Evolutionary conservation across 2,888 invertebrate species (phyloP).

Genomic region (Cyrtodaria siliqua): DNA sequence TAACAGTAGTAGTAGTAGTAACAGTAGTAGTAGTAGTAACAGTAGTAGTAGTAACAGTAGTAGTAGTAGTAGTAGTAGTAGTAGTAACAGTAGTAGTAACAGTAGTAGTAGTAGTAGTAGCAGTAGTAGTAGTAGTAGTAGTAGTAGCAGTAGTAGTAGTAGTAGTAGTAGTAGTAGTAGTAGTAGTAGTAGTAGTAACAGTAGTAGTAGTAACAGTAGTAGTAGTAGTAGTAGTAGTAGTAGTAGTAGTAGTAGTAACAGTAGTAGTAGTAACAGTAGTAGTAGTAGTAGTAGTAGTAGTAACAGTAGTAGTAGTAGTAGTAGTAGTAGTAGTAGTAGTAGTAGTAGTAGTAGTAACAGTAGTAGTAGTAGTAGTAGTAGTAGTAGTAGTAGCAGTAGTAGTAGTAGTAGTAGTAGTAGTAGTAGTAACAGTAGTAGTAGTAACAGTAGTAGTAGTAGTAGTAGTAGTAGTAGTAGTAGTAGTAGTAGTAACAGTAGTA

Average conservation of each 20-base stretch:
- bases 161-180: constrained; percentile 23
- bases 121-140: too few species aligned
- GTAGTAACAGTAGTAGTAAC: constrained; percentile 25
- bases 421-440: too few species aligned
- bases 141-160: constrained; percentile 21
- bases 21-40: constrained; percentile 8
- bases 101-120: constrained; percentile 26
- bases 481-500: too few species aligned
- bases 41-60: constrained; percentile 17
- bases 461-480: too few species aligned
- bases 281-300: constrained; percentile 18
- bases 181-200: constrained; percentile 14
- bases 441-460: too few species aligned
- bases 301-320: constrained; percentile 13
- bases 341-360: too few species aligned
- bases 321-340: too few species aligned
- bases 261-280: constrained; percentile 1
- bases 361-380: too few species aligned
- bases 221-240: constrained; percentile 12
- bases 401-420: too few species aligned
- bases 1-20: constrained; percentile 6
- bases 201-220: constrained; percentile 7
- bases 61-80: constrained; percentile 24
- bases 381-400: too few species aligned
- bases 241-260: constrained; percentile 5